Evolutionary conservation across 2,888 invertebrate species (phyloP).

Genomic region (Capitulum mitella): DNA sequence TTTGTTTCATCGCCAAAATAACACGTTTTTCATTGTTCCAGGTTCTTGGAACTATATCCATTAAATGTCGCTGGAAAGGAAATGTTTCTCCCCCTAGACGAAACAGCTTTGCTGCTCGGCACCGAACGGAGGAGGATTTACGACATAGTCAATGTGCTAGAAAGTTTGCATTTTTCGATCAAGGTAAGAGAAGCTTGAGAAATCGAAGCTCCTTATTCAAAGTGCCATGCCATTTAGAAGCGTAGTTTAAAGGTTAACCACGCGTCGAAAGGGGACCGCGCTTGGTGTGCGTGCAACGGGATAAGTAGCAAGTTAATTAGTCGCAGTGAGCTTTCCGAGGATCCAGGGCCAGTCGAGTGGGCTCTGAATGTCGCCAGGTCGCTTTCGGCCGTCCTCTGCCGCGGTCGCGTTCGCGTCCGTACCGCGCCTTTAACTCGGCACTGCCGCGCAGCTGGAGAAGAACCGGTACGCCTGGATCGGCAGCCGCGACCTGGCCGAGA

Average conservation of each 20-base stretch:
- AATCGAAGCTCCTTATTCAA: no score
- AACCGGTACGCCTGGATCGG: constrained; percentile 65
- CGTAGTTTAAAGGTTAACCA: no score
- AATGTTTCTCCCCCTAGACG: constrained; percentile 54
- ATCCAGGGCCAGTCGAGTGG: no score
- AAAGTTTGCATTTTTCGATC: constrained; percentile 38
- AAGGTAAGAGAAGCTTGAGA: background rate
- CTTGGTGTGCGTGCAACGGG: no score
- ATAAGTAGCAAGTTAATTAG: no score
- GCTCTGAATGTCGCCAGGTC: no score
- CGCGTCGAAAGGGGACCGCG: no score
- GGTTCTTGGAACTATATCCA: constrained; percentile 52
- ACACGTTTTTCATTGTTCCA: background rate
- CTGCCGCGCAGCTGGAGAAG: constrained; percentile 48
- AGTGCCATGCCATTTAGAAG: no score
- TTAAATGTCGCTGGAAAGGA: constrained; percentile 47
- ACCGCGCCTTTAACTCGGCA: no score
- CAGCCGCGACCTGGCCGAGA: constrained; percentile 52
- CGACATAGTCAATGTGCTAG: constrained; percentile 64
- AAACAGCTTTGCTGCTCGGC: constrained; percentile 54
- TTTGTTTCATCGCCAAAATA: background rate
- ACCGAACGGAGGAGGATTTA: constrained; percentile 63
- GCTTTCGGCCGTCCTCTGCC: no score
- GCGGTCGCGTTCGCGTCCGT: no score
- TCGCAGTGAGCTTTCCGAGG: no score